Percentiles rank a stretch among this genome's conserved stretches.
Conservation (phyloP, 2,888 invertebrate genomes). For the Plusia festucae region DNA sequence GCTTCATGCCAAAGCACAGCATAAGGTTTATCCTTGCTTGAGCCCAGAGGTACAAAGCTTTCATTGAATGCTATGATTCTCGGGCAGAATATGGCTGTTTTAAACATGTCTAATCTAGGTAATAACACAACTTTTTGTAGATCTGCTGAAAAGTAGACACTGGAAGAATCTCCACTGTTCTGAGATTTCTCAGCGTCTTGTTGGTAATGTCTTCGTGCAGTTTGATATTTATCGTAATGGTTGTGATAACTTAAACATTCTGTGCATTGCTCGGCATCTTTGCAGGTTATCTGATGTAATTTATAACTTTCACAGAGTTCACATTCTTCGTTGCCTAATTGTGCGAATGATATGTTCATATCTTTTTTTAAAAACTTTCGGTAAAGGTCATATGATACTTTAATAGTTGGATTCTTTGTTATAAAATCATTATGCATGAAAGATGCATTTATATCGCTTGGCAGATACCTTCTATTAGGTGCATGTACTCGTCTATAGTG, state of each 20-base stretch:
- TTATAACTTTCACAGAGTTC: constrained; percentile 24
- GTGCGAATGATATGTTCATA: constrained; percentile 40
- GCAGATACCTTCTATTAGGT: no score
- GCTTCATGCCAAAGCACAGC: constrained; percentile 37
- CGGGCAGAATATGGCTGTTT: constrained; percentile 5
- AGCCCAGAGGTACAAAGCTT: constrained; percentile 36
- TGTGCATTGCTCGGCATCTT: constrained; percentile 16
- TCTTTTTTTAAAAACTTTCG: constrained; percentile 19
- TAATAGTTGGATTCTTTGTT: constrained; percentile 21
- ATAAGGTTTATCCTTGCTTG: constrained; percentile 23
- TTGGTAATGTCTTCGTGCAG: constrained; percentile 15
- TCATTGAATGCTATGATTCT: constrained; percentile 18
- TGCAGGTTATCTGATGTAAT: constrained; percentile 19
- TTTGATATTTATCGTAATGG: constrained; percentile 13
- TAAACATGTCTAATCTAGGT: background rate
- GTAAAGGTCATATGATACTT: constrained; percentile 25
- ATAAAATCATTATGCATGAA: constrained; percentile 27
- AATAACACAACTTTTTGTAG: constrained; percentile 2
- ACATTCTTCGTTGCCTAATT: constrained; percentile 40
- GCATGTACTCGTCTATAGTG: no score
- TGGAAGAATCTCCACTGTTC: constrained; percentile 1
- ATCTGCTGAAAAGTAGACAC: background rate
- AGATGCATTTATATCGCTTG: constrained; percentile 10
- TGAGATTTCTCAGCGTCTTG: constrained; percentile 12
- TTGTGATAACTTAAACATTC: constrained; percentile 9